Percentiles rank a stretch among this genome's conserved stretches.
Conservation (phyloP, 2,113 vertebrate genomes). For the Heptranchias perlo region DNA sequence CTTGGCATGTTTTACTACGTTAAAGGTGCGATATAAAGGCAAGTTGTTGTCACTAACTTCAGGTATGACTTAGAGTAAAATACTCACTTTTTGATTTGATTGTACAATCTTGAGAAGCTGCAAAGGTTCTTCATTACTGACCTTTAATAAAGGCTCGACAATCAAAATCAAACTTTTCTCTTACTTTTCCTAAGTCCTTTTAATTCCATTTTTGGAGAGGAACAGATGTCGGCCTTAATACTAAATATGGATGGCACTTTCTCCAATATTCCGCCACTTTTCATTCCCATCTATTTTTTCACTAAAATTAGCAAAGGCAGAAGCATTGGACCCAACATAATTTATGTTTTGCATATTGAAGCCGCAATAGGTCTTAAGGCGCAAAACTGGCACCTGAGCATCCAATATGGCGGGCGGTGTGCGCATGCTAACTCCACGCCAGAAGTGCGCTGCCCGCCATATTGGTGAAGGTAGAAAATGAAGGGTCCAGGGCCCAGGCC, state of each 20-base stretch:
- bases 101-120: background rate
- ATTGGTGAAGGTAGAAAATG: background rate
- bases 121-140: background rate
- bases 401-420: background rate
- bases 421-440: background rate
- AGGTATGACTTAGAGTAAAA: background rate
- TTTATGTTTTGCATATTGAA: background rate
- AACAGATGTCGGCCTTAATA: background rate
- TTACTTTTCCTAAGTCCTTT: background rate
- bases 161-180: background rate
- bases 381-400: background rate
- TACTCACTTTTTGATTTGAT: background rate
- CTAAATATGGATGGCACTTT: background rate
- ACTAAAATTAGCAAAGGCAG: background rate
- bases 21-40: too few species aligned
- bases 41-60: too few species aligned
- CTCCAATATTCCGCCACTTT: background rate
- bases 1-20: too few species aligned
- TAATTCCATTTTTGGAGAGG: background rate
- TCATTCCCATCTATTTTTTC: background rate
- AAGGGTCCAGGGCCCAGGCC: too few species aligned
- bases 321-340: background rate
- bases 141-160: background rate
- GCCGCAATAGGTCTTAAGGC: background rate
- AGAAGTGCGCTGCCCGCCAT: background rate